Evolutionary conservation across 2,797 vertebrate species (phyloP), one percentile per base, ranked within the genome.

Genomic region (Aphelocoma californica): DNA sequence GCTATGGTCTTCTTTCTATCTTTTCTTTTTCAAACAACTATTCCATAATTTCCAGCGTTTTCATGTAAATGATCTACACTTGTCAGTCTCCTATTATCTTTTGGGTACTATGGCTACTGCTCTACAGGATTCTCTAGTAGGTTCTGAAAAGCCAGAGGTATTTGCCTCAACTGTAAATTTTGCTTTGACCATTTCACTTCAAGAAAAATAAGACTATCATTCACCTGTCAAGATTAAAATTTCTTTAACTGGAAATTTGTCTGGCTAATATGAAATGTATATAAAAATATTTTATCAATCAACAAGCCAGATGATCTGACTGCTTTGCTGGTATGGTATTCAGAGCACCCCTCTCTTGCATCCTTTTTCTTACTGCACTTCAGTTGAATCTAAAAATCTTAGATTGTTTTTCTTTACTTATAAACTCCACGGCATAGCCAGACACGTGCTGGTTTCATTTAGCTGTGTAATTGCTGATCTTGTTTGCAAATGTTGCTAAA

Each of bases 401-500:
- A 36, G 31, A 23, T 45, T 65, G 12, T 51, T 85, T 89, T 66
- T 36, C 18, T 78, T 70, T 70, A 25, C 14, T 45, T 85, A 51
- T 28, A 70, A 87, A 3, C 0, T 18, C 40, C 36, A 20, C 40
- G n/a, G 16, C 51, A 38, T 48, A 91, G 28, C 48, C 60, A 95
- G 51, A n/a, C 54, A 70, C 8, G 20, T 1, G 2, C 28, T 88
- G 45, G 45, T 56, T 92, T 86, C 65, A 54, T 86, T 90, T 84
- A 92, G 77, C 42, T 71, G 42, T 79, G 57, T 81, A 95, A 90
- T 92, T 90, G 69, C 77, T 74, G 53, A 83, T 92, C 57, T 71
- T 96, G 66, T 86, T 93, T 96, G 70, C 32, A 92, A 79, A 92
- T 92, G 61, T 83, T 65, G 18, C 50, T 96, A 93, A 92, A 94